Evolutionary conservation across 2,797 vertebrate genomes (phyloP), one percentile per base, ranked within the genome.

Genomic region (Eurystomus glaucurus): DNA sequence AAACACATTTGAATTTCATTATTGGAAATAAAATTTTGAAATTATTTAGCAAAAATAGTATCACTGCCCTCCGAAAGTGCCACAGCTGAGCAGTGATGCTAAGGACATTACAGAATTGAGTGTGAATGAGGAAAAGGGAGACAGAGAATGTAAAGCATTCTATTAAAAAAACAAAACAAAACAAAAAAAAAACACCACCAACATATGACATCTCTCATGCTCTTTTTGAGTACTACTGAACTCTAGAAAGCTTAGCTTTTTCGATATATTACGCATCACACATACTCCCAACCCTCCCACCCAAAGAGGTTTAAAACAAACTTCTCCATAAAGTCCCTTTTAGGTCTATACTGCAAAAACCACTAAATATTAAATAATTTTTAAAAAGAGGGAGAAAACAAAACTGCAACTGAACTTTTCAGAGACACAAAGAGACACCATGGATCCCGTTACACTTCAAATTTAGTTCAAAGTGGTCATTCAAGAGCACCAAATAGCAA

Each of bases 401-500:
- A 88, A 88, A 50, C 35, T 83, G 68, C 51, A 83, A 70, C 81
- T 70, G 45, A 95, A 85, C 33, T 82, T 93, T 70, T 80, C 39
- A 89, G 69, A 97, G 65, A 95, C 84, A 94, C 19, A 85, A 87
- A 83, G 81, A 93, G 51, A 96, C 55, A 91, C 28, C 58, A 57
- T 76, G 87, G 90, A 89, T 87, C 77, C 85, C 71, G 55, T 66
- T 88, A 92, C 65, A 75, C 78, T 82, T 93, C 54, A 92, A 89
- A 93, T 93, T 94, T 86, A 80, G 93, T 74, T 54, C 81, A 78
- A 93, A 85, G 51, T 83, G 77, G 76, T 94, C 79, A 95, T 93
- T 95, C 89, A 94, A 93, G 88, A 98, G 97, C 95, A 98, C 95
- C 92, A 90, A 79, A 83, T 80, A 91, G 90, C 94, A 97, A 97